Evolutionary conservation across 2,113 vertebrate genomes (phyloP).

Genomic region (Sapayoa aenigma): DNA sequence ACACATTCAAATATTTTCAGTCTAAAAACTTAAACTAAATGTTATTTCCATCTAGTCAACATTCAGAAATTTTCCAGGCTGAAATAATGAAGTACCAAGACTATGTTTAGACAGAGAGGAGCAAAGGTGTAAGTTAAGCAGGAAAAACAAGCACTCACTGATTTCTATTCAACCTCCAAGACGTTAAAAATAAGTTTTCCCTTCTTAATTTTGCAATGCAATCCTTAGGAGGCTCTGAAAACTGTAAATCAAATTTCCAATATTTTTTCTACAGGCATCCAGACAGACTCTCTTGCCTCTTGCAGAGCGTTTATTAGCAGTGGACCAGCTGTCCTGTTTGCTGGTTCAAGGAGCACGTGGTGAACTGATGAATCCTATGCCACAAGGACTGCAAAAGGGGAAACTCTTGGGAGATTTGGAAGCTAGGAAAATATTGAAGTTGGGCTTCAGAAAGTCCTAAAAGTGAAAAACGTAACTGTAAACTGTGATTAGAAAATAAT

Average conservation of each 20-base stretch:
- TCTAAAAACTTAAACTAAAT: not conserved
- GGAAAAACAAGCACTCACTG: not conserved
- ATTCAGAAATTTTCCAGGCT: conserved; percentile 37
- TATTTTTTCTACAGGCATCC: not conserved
- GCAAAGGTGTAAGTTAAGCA: conserved; percentile 19
- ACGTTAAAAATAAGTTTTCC: conserved; percentile 33
- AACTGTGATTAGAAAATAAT: not conserved
- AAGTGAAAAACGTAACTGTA: not conserved
- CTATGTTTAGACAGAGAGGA: conserved; percentile 32
- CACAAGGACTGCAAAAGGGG: not conserved
- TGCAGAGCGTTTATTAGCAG: not conserved
- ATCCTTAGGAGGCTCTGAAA: not conserved
- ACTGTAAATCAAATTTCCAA: not conserved
- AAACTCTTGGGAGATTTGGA: not conserved
- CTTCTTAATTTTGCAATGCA: not conserved
- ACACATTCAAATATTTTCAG: not conserved
- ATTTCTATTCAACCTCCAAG: conserved; percentile 18
- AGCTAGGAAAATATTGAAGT: not conserved
- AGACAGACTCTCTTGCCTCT: not conserved
- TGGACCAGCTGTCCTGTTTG: not conserved
- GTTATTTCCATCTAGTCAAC: conserved; percentile 5
- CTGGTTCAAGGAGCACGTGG: not conserved
- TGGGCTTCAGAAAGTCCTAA: not conserved
- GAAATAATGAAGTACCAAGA: not conserved
- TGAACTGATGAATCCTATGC: not conserved